Evolutionary conservation across 2,113 vertebrate species (phyloP).

Genomic region (Anguilla japonica): DNA sequence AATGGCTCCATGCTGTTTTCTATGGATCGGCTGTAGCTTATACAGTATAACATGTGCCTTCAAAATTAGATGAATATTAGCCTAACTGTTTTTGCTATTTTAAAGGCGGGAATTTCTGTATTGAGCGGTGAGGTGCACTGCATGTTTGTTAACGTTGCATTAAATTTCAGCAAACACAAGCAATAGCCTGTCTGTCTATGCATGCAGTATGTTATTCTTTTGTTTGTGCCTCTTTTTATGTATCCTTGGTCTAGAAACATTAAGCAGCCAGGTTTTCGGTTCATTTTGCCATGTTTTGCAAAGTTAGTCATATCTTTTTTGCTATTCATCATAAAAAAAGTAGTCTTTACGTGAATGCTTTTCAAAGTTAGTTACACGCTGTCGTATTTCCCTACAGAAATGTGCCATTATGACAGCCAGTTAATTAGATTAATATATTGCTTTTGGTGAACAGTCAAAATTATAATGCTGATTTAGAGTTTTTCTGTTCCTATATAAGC

Average conservation of each 20-base stretch:
- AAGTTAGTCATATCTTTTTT: background rate
- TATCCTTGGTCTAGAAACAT: background rate
- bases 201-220: background rate
- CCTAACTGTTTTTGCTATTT: background rate
- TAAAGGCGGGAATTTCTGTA: background rate
- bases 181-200: background rate
- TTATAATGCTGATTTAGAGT: background rate
- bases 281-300: background rate
- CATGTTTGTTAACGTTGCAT: background rate
- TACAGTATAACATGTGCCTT: background rate
- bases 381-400: too few relatives aligned
- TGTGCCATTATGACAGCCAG: too few relatives aligned
- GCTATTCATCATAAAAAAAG: too few relatives aligned
- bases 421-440: too few relatives aligned
- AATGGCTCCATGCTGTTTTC: background rate
- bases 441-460: background rate
- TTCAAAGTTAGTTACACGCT: too few relatives aligned
- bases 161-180: background rate
- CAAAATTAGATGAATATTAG: background rate
- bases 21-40: background rate
- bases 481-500: too few relatives aligned
- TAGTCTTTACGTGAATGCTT: background rate
- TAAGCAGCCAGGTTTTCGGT: background rate
- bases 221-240: background rate
- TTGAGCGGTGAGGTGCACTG: background rate